A percentile compares a stretch with the other conserved stretches of the same genome.
phyloP scores from a whole-genome alignment of 2,797 vertebrate species.

The Nyctalus aviator region DNA sequence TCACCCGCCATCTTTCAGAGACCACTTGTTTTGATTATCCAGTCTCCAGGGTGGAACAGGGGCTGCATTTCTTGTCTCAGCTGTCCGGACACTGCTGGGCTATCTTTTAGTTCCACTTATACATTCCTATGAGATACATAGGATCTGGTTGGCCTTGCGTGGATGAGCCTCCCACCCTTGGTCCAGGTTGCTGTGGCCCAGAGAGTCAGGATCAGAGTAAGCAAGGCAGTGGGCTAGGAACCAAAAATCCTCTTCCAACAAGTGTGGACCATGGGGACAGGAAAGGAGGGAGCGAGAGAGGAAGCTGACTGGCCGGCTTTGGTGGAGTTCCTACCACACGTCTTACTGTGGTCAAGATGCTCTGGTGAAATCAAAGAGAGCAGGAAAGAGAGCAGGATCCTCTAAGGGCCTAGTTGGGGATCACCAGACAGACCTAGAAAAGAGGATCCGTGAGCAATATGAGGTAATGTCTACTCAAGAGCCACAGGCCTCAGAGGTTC shows the following conservation, averaged over 20 bases:
- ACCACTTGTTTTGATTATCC: neutral
- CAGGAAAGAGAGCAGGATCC: neutral
- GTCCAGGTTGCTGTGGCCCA: neutral
- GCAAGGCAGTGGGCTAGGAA: neutral
- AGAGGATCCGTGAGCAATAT: neutral
- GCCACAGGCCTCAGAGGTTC: neutral
- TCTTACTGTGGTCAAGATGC: neutral
- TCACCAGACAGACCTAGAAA: neutral
- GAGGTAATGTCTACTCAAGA: neutral
- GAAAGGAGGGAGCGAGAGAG: neutral
- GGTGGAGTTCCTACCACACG: neutral
- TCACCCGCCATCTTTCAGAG: neutral
- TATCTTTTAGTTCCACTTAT: neutral
- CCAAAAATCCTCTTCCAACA: neutral
- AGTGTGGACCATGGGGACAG: neutral
- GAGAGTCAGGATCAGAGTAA: neutral
- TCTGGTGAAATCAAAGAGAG: neutral
- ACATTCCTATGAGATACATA: neutral
- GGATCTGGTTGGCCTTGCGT: neutral
- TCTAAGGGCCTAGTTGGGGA: too few species aligned
- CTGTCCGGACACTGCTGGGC: neutral
- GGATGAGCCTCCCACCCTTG: neutral
- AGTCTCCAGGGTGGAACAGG: neutral
- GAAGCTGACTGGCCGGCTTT: neutral
- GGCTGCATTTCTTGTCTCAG: neutral